Conservation (phyloP, 2,113 vertebrate genomes). For the western clawed frog (Xenopus tropicalis) region DNA sequence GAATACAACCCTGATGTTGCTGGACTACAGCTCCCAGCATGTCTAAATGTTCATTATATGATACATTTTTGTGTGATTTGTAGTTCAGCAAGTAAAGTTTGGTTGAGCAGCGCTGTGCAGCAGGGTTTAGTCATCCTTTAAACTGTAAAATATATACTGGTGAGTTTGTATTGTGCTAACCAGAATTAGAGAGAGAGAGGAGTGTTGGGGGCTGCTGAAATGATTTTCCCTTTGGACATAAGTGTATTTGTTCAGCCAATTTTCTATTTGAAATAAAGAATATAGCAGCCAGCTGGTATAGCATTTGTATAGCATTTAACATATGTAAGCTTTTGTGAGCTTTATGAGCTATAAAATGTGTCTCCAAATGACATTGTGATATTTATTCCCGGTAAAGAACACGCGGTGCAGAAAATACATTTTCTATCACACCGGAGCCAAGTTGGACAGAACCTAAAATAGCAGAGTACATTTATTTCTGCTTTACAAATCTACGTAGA, state of each 20-base stretch:
- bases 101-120: too few species aligned
- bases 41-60: too few species aligned
- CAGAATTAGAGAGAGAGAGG: too few species aligned
- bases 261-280: slow-evolving; percentile 7
- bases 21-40: too few species aligned
- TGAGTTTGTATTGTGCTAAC: too few species aligned
- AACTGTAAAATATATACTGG: too few species aligned
- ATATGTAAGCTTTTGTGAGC: slow-evolving; percentile 23
- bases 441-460: neutral
- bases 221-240: slow-evolving; percentile 9
- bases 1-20: too few species aligned
- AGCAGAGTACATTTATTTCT: neutral
- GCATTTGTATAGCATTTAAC: slow-evolving; percentile 4
- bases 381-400: neutral
- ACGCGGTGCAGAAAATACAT: neutral
- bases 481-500: neutral
- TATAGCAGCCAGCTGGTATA: slow-evolving; percentile 12
- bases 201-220: neutral
- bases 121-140: too few species aligned
- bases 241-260: neutral
- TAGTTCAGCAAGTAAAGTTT: too few species aligned
- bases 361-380: slow-evolving; percentile 13
- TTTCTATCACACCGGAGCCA: neutral
- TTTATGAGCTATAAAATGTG: slow-evolving; percentile 26
- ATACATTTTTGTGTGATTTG: too few species aligned